A percentile compares a stretch with the other conserved stretches of the same genome.
phyloP scores from a whole-genome alignment of 1,140 invertebrate species.

The Lepidostoma basale region DNA sequence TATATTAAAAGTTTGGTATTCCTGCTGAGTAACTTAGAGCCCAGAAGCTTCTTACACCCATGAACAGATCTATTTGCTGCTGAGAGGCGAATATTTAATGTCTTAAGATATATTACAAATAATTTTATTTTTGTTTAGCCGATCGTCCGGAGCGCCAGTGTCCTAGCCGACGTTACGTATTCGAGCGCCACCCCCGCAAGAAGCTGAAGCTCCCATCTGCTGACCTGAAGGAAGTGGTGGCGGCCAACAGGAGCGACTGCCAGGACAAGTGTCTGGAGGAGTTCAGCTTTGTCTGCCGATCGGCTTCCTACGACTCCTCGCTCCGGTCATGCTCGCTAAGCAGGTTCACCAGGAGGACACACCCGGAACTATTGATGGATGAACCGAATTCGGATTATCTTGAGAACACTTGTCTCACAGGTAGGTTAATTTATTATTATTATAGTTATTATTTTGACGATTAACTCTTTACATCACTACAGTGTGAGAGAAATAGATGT shows the following conservation, averaged over 20 bases:
- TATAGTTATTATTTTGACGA: no score
- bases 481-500: no score
- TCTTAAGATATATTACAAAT: neutral
- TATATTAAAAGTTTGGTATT: no score
- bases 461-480: no score
- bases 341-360: conserved; percentile 79
- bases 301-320: conserved; percentile 79
- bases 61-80: no score
- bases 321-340: conserved; percentile 80
- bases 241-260: conserved; percentile 84
- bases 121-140: conserved; percentile 60
- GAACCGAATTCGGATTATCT: conserved; percentile 88
- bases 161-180: conserved; percentile 83
- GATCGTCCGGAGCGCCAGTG: conserved; percentile 85
- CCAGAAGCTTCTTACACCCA: no score
- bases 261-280: conserved; percentile 90
- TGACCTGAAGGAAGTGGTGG: conserved; percentile 80
- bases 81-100: no score
- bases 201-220: conserved; percentile 77
- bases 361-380: conserved; percentile 81
- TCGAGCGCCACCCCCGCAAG: conserved; percentile 84
- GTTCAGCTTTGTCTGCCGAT: conserved; percentile 85
- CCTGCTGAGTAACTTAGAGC: no score
- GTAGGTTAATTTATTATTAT: no score
- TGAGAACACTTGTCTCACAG: conserved; percentile 89